Evolutionary conservation across 1,140 invertebrate species (phyloP).

Genomic region (Drosophila sechellia): DNA sequence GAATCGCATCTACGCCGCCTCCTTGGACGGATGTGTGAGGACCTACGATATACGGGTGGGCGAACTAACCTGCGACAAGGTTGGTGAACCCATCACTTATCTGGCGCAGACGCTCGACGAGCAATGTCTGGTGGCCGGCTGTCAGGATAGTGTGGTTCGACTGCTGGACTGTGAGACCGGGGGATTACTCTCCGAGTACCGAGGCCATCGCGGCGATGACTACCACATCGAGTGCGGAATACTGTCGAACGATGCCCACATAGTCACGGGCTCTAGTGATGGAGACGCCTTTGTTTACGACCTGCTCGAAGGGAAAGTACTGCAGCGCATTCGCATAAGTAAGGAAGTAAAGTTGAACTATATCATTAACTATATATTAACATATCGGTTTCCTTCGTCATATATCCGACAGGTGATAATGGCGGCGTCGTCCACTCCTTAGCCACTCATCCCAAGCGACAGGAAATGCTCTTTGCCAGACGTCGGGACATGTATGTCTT

Average conservation of each 20-base stretch:
- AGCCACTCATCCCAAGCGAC: constrained; percentile 89
- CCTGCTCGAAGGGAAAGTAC: constrained; percentile 89
- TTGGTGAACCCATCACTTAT: constrained; percentile 92
- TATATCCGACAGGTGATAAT: constrained; percentile 70
- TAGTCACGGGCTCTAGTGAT: constrained; percentile 95
- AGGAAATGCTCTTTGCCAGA: constrained; percentile 88
- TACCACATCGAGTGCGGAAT: constrained; percentile 94
- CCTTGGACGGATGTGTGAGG: constrained; percentile 94
- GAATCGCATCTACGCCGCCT: constrained; percentile 95
- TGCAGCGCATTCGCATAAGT: constrained; percentile 85
- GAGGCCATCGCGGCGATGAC: constrained; percentile 91
- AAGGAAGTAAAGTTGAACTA: constrained; percentile 20
- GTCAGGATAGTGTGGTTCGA: constrained; percentile 91
- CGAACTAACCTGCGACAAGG: constrained; percentile 92
- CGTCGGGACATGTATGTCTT: constrained; percentile 89
- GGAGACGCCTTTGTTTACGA: constrained; percentile 95
- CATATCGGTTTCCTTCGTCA: background rate
- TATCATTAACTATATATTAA: too few species aligned
- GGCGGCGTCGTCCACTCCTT: constrained; percentile 88
- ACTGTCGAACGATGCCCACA: constrained; percentile 91
- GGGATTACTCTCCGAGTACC: constrained; percentile 92
- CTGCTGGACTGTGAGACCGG: constrained; percentile 96
- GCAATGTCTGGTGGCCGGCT: constrained; percentile 92
- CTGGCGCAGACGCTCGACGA: constrained; percentile 89
- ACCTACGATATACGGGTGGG: constrained; percentile 96